Conservation (phyloP, 2,888 invertebrate genomes). For the Volucella bombylans region DNA sequence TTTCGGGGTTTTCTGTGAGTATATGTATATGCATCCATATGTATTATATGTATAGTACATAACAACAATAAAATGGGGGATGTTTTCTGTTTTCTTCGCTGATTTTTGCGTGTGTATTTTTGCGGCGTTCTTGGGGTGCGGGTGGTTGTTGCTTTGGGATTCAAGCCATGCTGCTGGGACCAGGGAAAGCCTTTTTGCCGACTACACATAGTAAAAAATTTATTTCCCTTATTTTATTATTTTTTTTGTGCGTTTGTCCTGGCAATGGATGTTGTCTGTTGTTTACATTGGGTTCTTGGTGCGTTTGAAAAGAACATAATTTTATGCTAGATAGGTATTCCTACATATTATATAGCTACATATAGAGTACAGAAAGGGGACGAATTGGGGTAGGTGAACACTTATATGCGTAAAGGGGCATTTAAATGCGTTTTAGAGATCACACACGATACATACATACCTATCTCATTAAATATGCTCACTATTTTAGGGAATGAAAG, state of each 20-base stretch:
- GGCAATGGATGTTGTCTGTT: slow-evolving; percentile 62
- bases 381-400: background rate
- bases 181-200: slow-evolving; percentile 79
- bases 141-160: slow-evolving; percentile 81
- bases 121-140: slow-evolving; percentile 32
- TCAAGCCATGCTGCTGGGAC: slow-evolving; percentile 83
- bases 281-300: slow-evolving; percentile 56
- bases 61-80: slow-evolving; percentile 53
- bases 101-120: slow-evolving; percentile 66
- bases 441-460: background rate
- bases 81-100: slow-evolving; percentile 46
- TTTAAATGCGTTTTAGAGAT: slow-evolving; percentile 57
- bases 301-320: slow-evolving; percentile 43
- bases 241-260: slow-evolving; percentile 40
- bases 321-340: slow-evolving; percentile 11
- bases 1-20: slow-evolving; percentile 17
- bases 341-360: background rate
- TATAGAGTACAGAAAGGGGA: slow-evolving; percentile 5
- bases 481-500: slow-evolving; percentile 20
- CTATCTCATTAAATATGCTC: slow-evolving; percentile 43
- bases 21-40: too few species aligned
- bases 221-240: slow-evolving; percentile 66
- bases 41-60: slow-evolving; percentile 42
- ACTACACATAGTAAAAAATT: slow-evolving; percentile 70
- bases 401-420: slow-evolving; percentile 22